A percentile compares a stretch with the other conserved stretches of the same genome.
These are phyloP conservation scores for Climacteris rufus DNA, from an alignment of 2,113 vertebrate species.

Conservation along the genomic window DNA sequence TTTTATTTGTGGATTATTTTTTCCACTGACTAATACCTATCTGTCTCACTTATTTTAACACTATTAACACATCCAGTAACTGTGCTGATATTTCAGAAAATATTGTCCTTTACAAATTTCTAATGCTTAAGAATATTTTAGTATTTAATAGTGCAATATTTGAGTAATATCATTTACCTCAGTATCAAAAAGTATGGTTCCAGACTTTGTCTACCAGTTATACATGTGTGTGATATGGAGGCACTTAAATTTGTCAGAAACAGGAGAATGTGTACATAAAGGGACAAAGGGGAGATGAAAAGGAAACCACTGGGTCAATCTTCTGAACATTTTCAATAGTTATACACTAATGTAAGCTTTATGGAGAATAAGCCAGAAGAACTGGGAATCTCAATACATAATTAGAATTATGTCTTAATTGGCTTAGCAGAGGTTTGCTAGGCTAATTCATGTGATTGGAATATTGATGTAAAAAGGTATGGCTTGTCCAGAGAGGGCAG, in stretches of 20 bases:
- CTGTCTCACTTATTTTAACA: constrained; percentile 7
- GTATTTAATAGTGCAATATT: background rate
- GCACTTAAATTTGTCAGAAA: background rate
- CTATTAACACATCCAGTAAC: constrained; percentile 42
- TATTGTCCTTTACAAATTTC: background rate
- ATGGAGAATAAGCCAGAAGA: background rate
- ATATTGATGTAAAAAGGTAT: constrained; percentile 9
- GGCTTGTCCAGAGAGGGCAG: background rate
- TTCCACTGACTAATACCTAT: constrained; percentile 54
- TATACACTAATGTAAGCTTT: background rate
- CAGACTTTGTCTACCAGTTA: background rate
- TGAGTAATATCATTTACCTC: background rate
- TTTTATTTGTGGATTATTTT: constrained; percentile 53
- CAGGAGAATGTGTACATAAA: background rate
- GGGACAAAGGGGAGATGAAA: background rate
- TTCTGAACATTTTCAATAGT: background rate
- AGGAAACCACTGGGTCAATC: background rate
- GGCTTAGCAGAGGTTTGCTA: constrained; percentile 14
- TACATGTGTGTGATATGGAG: background rate
- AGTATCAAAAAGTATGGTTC: background rate
- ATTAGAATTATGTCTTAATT: constrained; percentile 57
- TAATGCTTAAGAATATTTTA: background rate
- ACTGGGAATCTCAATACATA: constrained; percentile 22
- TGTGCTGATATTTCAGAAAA: constrained; percentile 32
- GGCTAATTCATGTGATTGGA: background rate